phyloP scores from a whole-genome alignment of 2,797 vertebrate species.

The Ispidina lecontei region DNA sequence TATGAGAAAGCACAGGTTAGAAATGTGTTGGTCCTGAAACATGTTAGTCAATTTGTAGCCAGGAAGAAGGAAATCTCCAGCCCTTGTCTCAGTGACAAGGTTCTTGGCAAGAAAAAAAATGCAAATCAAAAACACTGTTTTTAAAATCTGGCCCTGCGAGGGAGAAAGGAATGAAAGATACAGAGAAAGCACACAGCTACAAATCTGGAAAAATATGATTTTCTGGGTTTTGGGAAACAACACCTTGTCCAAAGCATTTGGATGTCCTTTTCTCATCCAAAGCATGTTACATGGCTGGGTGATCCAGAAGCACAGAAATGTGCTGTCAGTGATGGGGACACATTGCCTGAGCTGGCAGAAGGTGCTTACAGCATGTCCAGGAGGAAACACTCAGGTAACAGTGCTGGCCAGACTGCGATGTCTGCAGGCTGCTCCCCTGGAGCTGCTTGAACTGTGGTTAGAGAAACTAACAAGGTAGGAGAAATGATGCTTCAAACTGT shows the following conservation, averaged over 20 bases:
- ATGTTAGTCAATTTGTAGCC: background rate
- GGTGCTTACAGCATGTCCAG: background rate
- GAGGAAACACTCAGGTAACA: background rate
- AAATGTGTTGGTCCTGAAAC: background rate
- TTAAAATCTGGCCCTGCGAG: background rate
- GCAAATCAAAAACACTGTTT: background rate
- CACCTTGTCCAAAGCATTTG: slow-evolving; percentile 30
- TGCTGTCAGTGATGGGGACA: background rate
- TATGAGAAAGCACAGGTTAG: background rate
- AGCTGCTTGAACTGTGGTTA: background rate
- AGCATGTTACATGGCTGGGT: background rate
- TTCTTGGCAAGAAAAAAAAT: background rate
- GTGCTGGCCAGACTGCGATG: background rate
- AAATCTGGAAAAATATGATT: background rate
- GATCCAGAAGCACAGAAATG: background rate
- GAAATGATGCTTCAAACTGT: background rate
- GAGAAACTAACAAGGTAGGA: background rate
- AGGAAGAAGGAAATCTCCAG: slow-evolving; percentile 10
- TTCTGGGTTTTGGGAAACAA: background rate
- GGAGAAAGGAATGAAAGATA: background rate
- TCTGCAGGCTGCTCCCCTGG: background rate
- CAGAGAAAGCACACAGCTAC: background rate
- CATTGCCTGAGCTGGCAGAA: background rate
- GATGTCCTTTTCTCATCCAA: background rate
- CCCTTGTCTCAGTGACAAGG: background rate